Percentiles rank a stretch among this genome's conserved stretches.
Evolutionary conservation across 2,888 invertebrate species (phyloP).

Genomic region (Pachymerium ferrugineum): DNA sequence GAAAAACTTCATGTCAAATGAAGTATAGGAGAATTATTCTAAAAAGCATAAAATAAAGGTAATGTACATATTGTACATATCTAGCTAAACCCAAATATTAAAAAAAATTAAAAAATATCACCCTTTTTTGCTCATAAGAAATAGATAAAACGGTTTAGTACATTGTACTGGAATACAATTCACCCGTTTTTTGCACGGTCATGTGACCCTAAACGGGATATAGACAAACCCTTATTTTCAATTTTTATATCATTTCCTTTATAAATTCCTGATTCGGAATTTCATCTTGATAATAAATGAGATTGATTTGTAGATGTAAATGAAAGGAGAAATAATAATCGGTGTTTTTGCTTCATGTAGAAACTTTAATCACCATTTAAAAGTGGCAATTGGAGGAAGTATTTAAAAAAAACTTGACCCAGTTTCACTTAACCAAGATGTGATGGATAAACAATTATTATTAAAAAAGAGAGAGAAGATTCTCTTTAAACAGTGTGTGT

Average conservation of each 20-base stretch:
- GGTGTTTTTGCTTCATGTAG: not conserved
- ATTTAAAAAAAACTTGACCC: too few species aligned
- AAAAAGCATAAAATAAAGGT: too few species aligned
- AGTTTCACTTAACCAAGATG: too few species aligned
- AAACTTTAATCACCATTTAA: not conserved
- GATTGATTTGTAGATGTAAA: not conserved
- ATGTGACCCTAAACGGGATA: not conserved
- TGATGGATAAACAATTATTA: slow-evolving; percentile 10
- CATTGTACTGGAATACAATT: slow-evolving; percentile 5
- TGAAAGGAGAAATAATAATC: not conserved
- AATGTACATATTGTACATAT: slow-evolving; percentile 22
- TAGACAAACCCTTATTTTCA: not conserved
- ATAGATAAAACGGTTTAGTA: not conserved
- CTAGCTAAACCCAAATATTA: not conserved
- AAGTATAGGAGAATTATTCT: not conserved
- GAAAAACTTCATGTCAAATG: not conserved
- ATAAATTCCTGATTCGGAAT: not conserved
- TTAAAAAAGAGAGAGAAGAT: not conserved
- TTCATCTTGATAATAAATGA: not conserved
- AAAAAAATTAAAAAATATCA: not conserved
- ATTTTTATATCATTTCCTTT: not conserved
- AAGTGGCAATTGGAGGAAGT: slow-evolving; percentile 20
- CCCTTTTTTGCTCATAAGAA: slow-evolving; percentile 1
- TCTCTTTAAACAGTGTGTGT: slow-evolving; percentile 20
- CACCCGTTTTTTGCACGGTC: not conserved